A percentile compares a stretch with the other conserved stretches of the same genome.
Evolutionary conservation across 2,113 vertebrate species (phyloP).

Genomic region (Plecotus auritus): DNA sequence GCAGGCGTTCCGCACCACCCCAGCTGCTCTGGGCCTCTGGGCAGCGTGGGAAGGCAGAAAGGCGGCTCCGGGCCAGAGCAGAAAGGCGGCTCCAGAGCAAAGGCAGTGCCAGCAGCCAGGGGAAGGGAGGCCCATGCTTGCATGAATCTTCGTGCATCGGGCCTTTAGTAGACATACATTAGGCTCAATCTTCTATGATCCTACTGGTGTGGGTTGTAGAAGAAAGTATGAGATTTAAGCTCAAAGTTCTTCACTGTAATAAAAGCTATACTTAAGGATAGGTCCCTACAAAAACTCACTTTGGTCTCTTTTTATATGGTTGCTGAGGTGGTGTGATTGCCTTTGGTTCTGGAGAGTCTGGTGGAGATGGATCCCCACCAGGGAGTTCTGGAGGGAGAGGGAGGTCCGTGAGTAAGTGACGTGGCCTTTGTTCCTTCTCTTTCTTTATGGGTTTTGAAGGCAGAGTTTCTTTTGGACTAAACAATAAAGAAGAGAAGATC

Average conservation of each 20-base stretch:
- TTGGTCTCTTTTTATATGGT: slow-evolving; percentile 97
- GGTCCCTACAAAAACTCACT: slow-evolving; percentile 82
- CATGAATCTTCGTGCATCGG: too few species aligned
- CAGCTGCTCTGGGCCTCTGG: too few species aligned
- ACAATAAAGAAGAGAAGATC: slow-evolving; percentile 34
- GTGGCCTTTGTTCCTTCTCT: slow-evolving; percentile 91
- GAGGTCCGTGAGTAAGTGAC: slow-evolving; percentile 93
- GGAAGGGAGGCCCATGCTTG: too few species aligned
- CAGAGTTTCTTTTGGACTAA: slow-evolving; percentile 93
- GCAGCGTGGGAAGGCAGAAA: too few species aligned
- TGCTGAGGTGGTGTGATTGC: slow-evolving; percentile 86
- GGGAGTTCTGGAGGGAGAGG: slow-evolving; percentile 93
- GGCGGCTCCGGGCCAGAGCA: too few species aligned
- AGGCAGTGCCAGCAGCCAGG: too few species aligned
- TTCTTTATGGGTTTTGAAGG: slow-evolving; percentile 89
- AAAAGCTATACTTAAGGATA: not conserved
- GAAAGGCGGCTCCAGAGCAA: too few species aligned
- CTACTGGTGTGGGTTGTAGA: not conserved
- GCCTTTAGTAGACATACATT: not conserved
- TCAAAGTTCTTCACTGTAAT: not conserved
- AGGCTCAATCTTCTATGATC: not conserved
- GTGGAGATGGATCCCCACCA: slow-evolving; percentile 92
- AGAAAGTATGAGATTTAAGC: not conserved
- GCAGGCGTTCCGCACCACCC: too few species aligned
- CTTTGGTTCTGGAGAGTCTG: slow-evolving; percentile 91